A percentile compares a stretch with the other conserved stretches of the same genome.
phyloP scores from a whole-genome alignment of 1,140 invertebrate genomes.

The Asbolus verrucosus region DNA sequence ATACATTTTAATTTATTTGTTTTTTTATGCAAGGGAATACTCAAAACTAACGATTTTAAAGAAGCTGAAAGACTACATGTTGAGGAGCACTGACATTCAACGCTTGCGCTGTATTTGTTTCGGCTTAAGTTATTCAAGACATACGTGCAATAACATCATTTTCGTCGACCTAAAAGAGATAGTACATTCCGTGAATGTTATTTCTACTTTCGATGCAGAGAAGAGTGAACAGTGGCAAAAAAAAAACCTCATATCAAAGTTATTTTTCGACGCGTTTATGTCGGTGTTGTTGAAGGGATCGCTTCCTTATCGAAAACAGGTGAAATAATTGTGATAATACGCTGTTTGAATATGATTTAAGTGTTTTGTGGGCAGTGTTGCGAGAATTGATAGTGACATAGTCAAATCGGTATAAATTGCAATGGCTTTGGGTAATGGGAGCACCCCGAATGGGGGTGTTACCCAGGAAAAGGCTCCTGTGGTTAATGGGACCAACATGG shows the following conservation, averaged over 20 bases:
- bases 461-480: slow-evolving; percentile 71
- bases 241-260: slow-evolving; percentile 50
- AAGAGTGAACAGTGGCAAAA: slow-evolving; percentile 42
- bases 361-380: slow-evolving; percentile 11
- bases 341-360: slow-evolving; percentile 19
- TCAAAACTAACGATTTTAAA: too few species aligned
- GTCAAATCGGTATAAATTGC: slow-evolving; percentile 7
- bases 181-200: background rate
- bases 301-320: slow-evolving; percentile 2
- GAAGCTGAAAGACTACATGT: too few species aligned
- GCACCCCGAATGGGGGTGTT: slow-evolving; percentile 67
- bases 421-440: slow-evolving; percentile 65
- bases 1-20: too few species aligned
- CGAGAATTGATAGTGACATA: slow-evolving; percentile 15
- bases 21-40: too few species aligned
- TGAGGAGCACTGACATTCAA: slow-evolving; percentile 44
- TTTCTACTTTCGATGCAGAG: slow-evolving; percentile 29
- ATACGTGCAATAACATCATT: background rate
- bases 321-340: slow-evolving; percentile 15
- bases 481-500: slow-evolving; percentile 72
- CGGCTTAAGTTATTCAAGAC: slow-evolving; percentile 13
- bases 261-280: slow-evolving; percentile 43
- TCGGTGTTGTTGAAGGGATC: slow-evolving; percentile 39
- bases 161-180: slow-evolving; percentile 23
- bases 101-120: slow-evolving; percentile 41